A percentile compares a stretch with the other conserved stretches of the same genome.
Evolutionary conservation across 1,140 invertebrate genomes (phyloP).

Genomic region (Phocides pigmalion): DNA sequence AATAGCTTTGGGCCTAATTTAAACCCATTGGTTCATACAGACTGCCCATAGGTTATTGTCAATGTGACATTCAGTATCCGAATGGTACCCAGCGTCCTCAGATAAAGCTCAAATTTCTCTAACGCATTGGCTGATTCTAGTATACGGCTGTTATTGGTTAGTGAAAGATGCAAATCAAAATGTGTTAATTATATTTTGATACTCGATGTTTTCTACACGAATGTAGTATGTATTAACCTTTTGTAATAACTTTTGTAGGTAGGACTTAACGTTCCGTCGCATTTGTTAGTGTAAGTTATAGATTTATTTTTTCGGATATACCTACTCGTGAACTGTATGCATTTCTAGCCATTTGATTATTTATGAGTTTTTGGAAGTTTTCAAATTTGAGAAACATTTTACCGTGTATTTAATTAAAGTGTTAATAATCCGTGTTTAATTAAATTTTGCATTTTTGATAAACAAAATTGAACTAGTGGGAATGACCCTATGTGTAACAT

Average conservation of each 20-base stretch:
- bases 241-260: conserved; percentile 74
- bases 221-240: conserved; percentile 76
- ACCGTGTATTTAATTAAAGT: no score
- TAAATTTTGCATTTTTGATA: no score
- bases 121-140: conserved; percentile 80
- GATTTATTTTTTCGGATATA: no score
- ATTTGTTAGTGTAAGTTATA: conserved; percentile 58
- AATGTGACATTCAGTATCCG: conserved; percentile 55
- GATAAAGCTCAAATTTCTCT: conserved; percentile 68
- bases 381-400: no score
- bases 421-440: no score
- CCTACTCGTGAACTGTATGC: no score
- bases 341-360: no score
- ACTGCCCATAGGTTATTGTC: conserved; percentile 39
- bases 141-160: conserved; percentile 84
- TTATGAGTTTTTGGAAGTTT: no score
- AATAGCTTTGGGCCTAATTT: background rate
- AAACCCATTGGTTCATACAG: conserved; percentile 14
- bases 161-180: conserved; percentile 79
- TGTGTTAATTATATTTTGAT: conserved; percentile 83
- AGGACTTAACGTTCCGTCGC: conserved; percentile 65
- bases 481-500: no score
- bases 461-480: no score
- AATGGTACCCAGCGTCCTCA: conserved; percentile 51
- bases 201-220: conserved; percentile 82